These are phyloP conservation scores for Ceratothoa steindachneri DNA, from an alignment of 2,888 invertebrate genomes.

Conservation along the genomic window DNA sequence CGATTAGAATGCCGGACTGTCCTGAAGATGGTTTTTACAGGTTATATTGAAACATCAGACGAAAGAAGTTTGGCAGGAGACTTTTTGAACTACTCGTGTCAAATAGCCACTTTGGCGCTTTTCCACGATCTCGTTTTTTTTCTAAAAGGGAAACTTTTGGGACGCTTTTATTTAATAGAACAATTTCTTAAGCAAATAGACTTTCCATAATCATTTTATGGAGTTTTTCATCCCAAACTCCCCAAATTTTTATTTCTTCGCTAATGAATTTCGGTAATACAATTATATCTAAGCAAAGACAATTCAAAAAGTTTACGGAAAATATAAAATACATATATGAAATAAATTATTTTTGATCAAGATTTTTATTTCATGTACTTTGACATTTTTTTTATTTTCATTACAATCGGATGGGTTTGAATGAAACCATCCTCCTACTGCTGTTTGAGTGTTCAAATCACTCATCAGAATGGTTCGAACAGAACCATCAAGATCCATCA, in stretches of 20 bases:
- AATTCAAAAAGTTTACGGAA: too few relatives aligned
- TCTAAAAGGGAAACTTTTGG: too few relatives aligned
- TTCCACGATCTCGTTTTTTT: not conserved
- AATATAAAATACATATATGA: too few relatives aligned
- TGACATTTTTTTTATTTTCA: too few relatives aligned
- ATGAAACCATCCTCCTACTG: too few relatives aligned
- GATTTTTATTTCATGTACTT: too few relatives aligned
- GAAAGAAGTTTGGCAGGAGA: not conserved
- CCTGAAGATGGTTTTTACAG: conserved; percentile 15
- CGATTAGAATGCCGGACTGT: conserved; percentile 11
- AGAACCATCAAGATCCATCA: too few relatives aligned
- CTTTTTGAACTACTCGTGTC: conserved; percentile 9
- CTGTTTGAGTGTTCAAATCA: too few relatives aligned
- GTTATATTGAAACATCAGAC: conserved; percentile 13
- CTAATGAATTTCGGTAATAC: not conserved
- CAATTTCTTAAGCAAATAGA: not conserved
- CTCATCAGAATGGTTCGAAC: too few relatives aligned
- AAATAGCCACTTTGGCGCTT: conserved; percentile 9
- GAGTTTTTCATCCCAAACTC: not conserved
- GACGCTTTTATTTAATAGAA: conserved; percentile 8
- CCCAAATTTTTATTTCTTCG: not conserved
- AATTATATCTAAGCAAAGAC: not conserved
- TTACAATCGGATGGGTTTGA: too few relatives aligned
- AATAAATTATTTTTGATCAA: too few relatives aligned
- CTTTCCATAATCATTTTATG: not conserved